These are phyloP conservation scores for Scaptomyza parva DNA, from an alignment of 2,888 invertebrate genomes.

Conservation along the genomic window DNA sequence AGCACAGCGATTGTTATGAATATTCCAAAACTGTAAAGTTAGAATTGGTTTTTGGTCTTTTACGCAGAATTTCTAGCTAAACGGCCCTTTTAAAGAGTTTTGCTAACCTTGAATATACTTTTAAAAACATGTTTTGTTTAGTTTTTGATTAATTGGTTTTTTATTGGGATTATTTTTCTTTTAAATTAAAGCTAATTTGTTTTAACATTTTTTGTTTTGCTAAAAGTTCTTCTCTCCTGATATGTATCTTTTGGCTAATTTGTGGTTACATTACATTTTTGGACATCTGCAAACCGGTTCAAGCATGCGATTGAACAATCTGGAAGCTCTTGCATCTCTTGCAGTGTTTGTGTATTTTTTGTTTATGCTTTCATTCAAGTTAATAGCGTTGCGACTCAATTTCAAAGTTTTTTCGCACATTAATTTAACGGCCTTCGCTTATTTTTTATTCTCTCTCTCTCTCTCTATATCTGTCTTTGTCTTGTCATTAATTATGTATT, in stretches of 20 bases:
- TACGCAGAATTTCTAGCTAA: neutral
- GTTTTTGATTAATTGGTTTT: neutral
- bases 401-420: slow-evolving; percentile 64
- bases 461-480: neutral
- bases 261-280: slow-evolving; percentile 8
- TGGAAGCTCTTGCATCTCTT: slow-evolving; percentile 36
- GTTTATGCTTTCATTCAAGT: slow-evolving; percentile 40
- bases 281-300: slow-evolving; percentile 29
- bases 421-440: slow-evolving; percentile 56
- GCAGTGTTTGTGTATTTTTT: slow-evolving; percentile 25
- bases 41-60: neutral
- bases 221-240: neutral
- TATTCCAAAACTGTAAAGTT: neutral
- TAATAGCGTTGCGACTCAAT: slow-evolving; percentile 52
- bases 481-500: slow-evolving; percentile 44
- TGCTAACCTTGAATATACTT: neutral
- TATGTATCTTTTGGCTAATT: slow-evolving; percentile 14
- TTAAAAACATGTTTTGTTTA: neutral
- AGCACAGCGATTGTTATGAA: neutral
- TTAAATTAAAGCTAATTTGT: neutral
- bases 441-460: neutral
- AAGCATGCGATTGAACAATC: slow-evolving; percentile 29
- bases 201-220: neutral
- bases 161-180: neutral
- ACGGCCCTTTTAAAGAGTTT: neutral